These are phyloP conservation scores for Eudemis profundana DNA, from an alignment of 2,888 invertebrate genomes.

Conservation along the genomic window DNA sequence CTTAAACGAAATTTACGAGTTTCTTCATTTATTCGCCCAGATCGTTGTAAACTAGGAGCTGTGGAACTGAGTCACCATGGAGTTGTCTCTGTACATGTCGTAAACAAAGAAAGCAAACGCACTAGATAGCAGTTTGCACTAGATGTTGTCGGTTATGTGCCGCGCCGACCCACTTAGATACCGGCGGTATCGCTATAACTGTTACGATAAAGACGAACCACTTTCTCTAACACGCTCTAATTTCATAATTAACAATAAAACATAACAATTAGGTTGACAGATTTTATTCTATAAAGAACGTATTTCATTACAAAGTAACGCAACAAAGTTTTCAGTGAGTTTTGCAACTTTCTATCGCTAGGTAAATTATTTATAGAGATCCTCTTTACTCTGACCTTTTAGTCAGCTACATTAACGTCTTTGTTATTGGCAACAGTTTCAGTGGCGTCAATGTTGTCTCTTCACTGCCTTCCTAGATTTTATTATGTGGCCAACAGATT, in stretches of 20 bases:
- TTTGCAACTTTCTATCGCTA: conserved; percentile 28
- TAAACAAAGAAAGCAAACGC: conserved; percentile 57
- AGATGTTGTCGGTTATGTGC: conserved; percentile 51
- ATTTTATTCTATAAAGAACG: neutral
- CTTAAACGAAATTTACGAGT: conserved; percentile 9
- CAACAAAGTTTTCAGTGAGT: conserved; percentile 10
- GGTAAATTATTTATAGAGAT: conserved; percentile 36
- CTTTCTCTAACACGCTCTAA: conserved; percentile 73
- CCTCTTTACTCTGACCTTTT: conserved; percentile 39
- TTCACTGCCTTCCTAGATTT: conserved; percentile 4
- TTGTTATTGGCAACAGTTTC: conserved; percentile 39
- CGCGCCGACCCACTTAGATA: conserved; percentile 79
- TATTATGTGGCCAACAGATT: conserved; percentile 13
- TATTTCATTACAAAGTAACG: neutral
- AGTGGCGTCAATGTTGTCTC: conserved; percentile 17
- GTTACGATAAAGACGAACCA: conserved; percentile 67
- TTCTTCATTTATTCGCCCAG: conserved; percentile 18
- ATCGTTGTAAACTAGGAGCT: conserved; percentile 3
- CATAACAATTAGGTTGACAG: neutral
- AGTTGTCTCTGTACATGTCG: conserved; percentile 47
- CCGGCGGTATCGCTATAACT: conserved; percentile 64
- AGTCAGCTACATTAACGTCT: conserved; percentile 33
- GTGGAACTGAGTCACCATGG: conserved; percentile 28
- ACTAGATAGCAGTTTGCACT: conserved; percentile 69
- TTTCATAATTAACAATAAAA: conserved; percentile 51